Conservation (phyloP, 2,113 vertebrate species). For the Peromyscus leucopus region DNA sequence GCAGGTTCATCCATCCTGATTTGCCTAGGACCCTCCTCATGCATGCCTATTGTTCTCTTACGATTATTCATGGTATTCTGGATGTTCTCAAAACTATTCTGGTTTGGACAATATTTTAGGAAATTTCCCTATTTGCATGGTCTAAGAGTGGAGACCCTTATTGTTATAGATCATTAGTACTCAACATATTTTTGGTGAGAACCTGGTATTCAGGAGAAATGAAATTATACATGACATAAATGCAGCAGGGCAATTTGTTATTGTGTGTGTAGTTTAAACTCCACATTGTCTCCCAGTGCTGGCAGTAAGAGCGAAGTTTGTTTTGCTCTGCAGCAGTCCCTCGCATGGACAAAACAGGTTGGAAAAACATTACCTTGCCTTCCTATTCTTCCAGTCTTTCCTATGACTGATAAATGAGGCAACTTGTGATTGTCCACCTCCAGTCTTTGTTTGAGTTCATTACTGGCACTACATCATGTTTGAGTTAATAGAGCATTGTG, state of each 20-base stretch:
- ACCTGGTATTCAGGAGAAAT: background rate
- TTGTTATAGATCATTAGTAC: background rate
- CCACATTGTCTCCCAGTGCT: background rate
- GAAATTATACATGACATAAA: background rate
- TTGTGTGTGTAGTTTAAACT: background rate
- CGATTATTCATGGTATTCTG: background rate
- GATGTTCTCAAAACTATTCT: background rate
- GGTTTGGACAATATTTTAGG: background rate
- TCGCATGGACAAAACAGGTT: background rate
- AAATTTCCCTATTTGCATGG: background rate
- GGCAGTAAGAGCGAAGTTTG: background rate
- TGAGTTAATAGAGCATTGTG: conserved; percentile 73
- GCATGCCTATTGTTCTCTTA: background rate
- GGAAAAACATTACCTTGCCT: background rate
- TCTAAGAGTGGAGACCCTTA: conserved; percentile 11
- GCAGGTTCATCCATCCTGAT: background rate
- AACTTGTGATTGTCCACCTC: conserved; percentile 37
- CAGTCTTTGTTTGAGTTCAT: conserved; percentile 12
- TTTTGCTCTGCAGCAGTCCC: background rate
- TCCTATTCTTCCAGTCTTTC: background rate
- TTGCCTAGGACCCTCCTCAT: background rate
- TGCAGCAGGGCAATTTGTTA: background rate
- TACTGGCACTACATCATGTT: conserved; percentile 60
- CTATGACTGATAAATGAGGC: background rate
- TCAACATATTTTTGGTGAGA: background rate